Conservation (phyloP, 2,113 vertebrate genomes). For the Micromys minutus region DNA sequence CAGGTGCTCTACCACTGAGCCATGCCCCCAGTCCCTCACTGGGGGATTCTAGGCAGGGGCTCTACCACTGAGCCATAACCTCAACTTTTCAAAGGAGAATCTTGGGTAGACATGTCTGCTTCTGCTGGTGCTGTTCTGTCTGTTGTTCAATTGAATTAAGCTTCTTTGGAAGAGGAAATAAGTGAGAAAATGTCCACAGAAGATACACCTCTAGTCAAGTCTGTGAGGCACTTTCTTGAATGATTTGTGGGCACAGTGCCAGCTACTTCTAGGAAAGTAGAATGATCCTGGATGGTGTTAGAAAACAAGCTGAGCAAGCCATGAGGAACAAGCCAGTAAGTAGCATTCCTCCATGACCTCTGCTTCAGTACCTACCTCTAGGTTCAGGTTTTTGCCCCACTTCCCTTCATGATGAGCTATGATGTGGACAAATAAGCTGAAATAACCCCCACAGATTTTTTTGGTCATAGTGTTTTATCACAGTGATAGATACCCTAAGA, state of each 20-base stretch:
- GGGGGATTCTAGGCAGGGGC: no score
- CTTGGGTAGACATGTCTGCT: not conserved
- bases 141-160: not conserved
- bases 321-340: not conserved
- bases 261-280: not conserved
- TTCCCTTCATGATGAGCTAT: not conserved
- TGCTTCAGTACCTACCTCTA: not conserved
- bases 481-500: not conserved
- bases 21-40: no score
- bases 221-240: not conserved
- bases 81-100: no score
- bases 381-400: not conserved
- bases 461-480: not conserved
- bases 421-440: not conserved
- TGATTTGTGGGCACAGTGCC: not conserved
- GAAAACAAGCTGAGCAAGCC: not conserved
- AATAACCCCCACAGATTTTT: not conserved
- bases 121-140: not conserved
- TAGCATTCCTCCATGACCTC: not conserved
- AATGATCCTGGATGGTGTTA: not conserved
- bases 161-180: not conserved
- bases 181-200: not conserved
- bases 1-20: no score
- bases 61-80: no score
- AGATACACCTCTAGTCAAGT: not conserved